Conservation (phyloP, 2,888 invertebrate genomes). For the Drosophila tanythrix region DNA sequence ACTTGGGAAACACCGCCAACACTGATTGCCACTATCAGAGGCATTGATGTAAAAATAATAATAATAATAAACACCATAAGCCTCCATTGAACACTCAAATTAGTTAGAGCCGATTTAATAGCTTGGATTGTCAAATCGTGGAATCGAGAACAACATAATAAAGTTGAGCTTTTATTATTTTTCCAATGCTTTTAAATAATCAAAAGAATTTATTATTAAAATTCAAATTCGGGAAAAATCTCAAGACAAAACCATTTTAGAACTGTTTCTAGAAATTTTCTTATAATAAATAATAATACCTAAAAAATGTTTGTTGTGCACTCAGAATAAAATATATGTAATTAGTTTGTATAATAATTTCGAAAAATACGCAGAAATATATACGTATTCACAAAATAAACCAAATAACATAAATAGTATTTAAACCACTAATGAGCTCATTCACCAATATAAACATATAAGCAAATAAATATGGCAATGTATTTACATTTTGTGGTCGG, state of each 20-base stretch:
- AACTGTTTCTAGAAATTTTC: background rate
- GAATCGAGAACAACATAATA: background rate
- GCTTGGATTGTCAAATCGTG: background rate
- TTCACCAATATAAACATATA: background rate
- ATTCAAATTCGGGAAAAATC: background rate
- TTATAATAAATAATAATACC: background rate
- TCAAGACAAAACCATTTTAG: background rate
- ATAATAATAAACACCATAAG: conserved; percentile 6
- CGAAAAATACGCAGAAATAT: background rate
- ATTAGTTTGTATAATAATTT: background rate
- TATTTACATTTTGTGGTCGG: background rate
- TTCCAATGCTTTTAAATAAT: background rate
- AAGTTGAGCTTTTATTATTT: background rate
- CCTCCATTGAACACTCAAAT: background rate
- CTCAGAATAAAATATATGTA: background rate
- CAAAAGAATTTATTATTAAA: background rate
- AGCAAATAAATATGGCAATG: background rate
- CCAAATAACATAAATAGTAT: background rate
- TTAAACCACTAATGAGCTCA: background rate
- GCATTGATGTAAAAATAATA: conserved; percentile 28
- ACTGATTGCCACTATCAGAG: conserved; percentile 68
- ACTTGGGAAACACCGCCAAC: conserved; percentile 61
- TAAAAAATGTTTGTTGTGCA: background rate
- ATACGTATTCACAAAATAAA: background rate
- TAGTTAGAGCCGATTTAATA: background rate